phyloP scores from a whole-genome alignment of 1,140 invertebrate genomes.

The Pygmarrhopalites habei region DNA sequence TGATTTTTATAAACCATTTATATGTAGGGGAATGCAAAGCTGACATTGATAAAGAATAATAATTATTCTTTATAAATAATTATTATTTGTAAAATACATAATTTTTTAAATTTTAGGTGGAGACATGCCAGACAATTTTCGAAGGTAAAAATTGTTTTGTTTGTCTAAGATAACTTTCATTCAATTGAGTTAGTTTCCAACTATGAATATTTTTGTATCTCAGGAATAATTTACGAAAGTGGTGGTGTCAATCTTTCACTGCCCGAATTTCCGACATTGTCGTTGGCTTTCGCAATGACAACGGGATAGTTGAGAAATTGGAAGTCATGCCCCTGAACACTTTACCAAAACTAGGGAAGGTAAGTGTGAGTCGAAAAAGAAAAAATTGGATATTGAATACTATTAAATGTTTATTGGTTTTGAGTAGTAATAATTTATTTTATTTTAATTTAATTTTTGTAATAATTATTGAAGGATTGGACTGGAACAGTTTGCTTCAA shows the following conservation, averaged over 20 bases:
- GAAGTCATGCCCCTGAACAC: conserved; percentile 16
- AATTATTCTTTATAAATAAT: too few relatives aligned
- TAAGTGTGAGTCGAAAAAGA: conserved; percentile 12
- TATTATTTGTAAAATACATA: too few relatives aligned
- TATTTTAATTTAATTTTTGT: not conserved
- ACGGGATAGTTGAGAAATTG: conserved; percentile 30
- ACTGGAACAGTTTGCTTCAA: conserved; percentile 35
- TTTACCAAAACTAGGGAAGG: conserved; percentile 25
- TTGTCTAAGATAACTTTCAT: too few relatives aligned
- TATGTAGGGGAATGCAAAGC: too few relatives aligned
- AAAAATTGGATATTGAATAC: not conserved
- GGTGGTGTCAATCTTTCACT: conserved; percentile 36
- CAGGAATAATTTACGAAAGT: conserved; percentile 34
- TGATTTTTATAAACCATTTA: too few relatives aligned
- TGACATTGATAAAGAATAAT: too few relatives aligned
- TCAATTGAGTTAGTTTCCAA: too few relatives aligned
- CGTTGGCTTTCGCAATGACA: conserved; percentile 35
- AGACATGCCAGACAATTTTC: conserved; percentile 29
- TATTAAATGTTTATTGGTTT: not conserved
- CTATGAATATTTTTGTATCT: too few relatives aligned
- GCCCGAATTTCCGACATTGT: conserved; percentile 26
- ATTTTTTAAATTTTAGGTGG: too few relatives aligned
- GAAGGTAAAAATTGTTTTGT: conserved; percentile 26
- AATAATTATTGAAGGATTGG: conserved; percentile 30
- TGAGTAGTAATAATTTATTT: not conserved